A percentile compares a stretch with the other conserved stretches of the same genome.
Conservation (phyloP, 92 coral and sea anemone species). For the Epizoanthus scotinus region DNA sequence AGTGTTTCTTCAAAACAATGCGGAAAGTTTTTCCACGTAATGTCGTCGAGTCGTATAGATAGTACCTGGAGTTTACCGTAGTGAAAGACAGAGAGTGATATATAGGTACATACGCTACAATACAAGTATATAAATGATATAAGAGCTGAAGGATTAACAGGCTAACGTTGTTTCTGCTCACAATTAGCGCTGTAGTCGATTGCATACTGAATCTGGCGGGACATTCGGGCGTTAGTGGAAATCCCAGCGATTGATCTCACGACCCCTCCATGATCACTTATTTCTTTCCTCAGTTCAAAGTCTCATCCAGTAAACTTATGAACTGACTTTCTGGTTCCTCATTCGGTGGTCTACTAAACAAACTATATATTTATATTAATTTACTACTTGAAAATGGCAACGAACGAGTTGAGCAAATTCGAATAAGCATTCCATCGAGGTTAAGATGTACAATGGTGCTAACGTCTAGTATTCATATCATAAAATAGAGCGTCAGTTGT, state of each 20-base stretch:
- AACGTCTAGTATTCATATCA: not conserved
- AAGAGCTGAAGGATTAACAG: too few relatives aligned
- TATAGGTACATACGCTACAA: too few relatives aligned
- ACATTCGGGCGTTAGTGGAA: not conserved
- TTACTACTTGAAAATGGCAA: too few relatives aligned
- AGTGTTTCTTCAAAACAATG: too few relatives aligned
- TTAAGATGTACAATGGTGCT: not conserved
- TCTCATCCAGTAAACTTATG: too few relatives aligned
- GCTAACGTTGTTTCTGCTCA: too few relatives aligned
- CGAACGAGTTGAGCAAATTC: too few relatives aligned
- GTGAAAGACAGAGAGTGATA: too few relatives aligned
- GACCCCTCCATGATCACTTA: not conserved
- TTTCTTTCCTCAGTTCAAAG: too few relatives aligned
- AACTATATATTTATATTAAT: not conserved
- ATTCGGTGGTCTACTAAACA: not conserved
- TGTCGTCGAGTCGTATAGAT: too few relatives aligned
- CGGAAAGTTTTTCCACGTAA: not conserved
- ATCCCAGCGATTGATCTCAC: constrained; percentile 17
- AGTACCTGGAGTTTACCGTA: too few relatives aligned
- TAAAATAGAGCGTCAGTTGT: not conserved
- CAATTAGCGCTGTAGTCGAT: not conserved
- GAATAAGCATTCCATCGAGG: not conserved
- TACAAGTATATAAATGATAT: too few relatives aligned
- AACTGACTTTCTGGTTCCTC: not conserved
- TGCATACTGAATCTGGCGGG: not conserved